Conservation (phyloP, 2,797 vertebrate species). For the Hephaestus fuliginosus region DNA sequence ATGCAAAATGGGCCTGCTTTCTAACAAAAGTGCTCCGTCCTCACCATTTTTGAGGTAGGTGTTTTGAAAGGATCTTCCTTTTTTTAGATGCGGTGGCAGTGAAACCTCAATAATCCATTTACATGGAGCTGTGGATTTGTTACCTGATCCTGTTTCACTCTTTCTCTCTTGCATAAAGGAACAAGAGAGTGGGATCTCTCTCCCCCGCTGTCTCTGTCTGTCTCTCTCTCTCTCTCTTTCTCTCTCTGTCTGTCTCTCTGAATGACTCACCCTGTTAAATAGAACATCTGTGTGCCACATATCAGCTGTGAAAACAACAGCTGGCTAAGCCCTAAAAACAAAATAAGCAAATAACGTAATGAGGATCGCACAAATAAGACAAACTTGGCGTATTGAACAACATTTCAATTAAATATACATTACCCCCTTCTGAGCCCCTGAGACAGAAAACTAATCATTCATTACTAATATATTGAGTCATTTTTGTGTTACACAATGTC, state of each 20-base stretch:
- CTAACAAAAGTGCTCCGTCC: background rate
- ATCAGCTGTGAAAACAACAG: slow-evolving; percentile 76
- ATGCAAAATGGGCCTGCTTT: background rate
- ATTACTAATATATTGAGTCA: background rate
- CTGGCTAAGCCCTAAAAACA: slow-evolving; percentile 54
- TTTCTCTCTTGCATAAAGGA: slow-evolving; percentile 72
- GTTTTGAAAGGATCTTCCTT: slow-evolving; percentile 50
- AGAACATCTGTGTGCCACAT: slow-evolving; percentile 77
- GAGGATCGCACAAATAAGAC: slow-evolving; percentile 19
- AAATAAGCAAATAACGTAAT: slow-evolving; percentile 33
- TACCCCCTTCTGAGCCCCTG: background rate
- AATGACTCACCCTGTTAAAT: slow-evolving; percentile 74
- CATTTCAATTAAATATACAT: background rate
- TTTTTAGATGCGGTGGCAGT: slow-evolving; percentile 50
- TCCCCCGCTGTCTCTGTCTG: slow-evolving; percentile 5
- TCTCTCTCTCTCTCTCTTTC: slow-evolving; percentile 6
- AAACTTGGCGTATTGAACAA: slow-evolving; percentile 2
- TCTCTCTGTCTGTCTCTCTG: slow-evolving; percentile 18
- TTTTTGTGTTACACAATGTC: background rate
- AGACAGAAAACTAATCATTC: background rate
- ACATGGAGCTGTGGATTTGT: slow-evolving; percentile 70
- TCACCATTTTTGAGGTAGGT: background rate
- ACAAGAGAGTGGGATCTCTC: slow-evolving; percentile 32
- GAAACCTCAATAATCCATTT: slow-evolving; percentile 69
- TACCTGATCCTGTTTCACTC: slow-evolving; percentile 70